These are phyloP conservation scores for Daphoenositta chrysoptera DNA, from an alignment of 2,113 vertebrate species.

Conservation along the genomic window DNA sequence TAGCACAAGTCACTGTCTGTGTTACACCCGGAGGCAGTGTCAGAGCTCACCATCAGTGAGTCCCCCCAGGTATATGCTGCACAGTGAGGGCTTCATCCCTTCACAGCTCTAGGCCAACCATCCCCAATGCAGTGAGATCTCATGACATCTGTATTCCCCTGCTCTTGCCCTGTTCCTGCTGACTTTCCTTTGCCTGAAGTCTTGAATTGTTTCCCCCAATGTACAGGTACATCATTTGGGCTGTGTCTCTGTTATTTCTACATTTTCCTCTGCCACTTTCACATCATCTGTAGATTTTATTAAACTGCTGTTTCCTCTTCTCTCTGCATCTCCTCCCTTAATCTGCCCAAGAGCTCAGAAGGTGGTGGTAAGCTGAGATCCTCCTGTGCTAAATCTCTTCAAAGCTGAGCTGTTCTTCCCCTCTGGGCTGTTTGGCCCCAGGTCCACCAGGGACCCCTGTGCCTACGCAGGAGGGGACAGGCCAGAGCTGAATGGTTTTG, in stretches of 20 bases:
- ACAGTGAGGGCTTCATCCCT: neutral
- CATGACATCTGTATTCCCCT: neutral
- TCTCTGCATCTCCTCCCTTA: neutral
- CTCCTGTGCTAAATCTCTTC: neutral
- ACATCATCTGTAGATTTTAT: neutral
- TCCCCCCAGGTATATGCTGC: neutral
- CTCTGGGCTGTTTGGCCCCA: neutral
- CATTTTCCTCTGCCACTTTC: neutral
- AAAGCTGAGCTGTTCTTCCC: neutral
- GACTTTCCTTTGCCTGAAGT: neutral
- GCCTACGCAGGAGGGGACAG: neutral
- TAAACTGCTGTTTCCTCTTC: constrained; percentile 4
- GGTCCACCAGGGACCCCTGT: neutral
- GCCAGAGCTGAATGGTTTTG: neutral
- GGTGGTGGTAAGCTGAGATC: neutral
- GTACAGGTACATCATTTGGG: neutral
- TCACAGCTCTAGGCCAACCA: neutral
- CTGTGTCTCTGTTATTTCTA: neutral
- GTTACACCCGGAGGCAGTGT: neutral
- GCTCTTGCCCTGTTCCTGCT: neutral
- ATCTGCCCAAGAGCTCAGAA: neutral
- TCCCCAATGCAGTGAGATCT: neutral
- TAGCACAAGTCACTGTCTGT: neutral
- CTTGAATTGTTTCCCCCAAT: neutral
- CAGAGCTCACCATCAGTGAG: neutral